Evolutionary conservation across 2,797 vertebrate genomes (phyloP), one percentile per base, ranked within the genome.

Genomic region (Mus spretus): DNA sequence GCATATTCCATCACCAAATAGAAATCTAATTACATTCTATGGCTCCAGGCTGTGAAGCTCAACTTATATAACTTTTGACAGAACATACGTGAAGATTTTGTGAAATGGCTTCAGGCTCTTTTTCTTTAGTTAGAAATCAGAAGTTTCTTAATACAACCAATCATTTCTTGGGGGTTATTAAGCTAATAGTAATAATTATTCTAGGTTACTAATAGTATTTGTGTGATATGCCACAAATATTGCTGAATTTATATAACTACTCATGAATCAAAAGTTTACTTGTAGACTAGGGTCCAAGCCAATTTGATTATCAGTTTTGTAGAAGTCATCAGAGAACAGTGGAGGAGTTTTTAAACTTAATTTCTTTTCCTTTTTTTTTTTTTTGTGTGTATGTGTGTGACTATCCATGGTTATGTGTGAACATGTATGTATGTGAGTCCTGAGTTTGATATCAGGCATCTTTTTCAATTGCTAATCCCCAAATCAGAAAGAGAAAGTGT

Each of bases 11-110:
- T 79, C 90, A 61, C 90, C 94, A 96, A 97, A 95, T 89, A 95
- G 89, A 96, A 97, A 96, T 93, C 86, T 96, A 96, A 95, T 96
- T 96, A 95, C 83, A 75, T 95, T 88, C 89, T 92, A 37, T 28
- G 86, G 95, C 91, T 96, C 80, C 59, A 84, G 97, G 93, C 80
- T 84, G n/a, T 72, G 24, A 97, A 91, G n/a, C 75, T 96, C 59
- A 75, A 59, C 74, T 97, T 96, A 86, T 93, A 92, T 96, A 96
- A 97, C 72, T 97, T 94, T 96, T 96, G 95, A 93, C 96, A 95
- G 89, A 96, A 95, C 63, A 79, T 95, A 96, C 72, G 80, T 97
- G 96, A 97, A 96, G 86, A 91, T 96, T 34, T 57, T 96, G 91
- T 95, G 94, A 94, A 96, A 94, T 94, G 65, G 79, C 93, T 89